phyloP scores from a whole-genome alignment of 2,113 vertebrate genomes.

The Triplophysa siluroides region DNA sequence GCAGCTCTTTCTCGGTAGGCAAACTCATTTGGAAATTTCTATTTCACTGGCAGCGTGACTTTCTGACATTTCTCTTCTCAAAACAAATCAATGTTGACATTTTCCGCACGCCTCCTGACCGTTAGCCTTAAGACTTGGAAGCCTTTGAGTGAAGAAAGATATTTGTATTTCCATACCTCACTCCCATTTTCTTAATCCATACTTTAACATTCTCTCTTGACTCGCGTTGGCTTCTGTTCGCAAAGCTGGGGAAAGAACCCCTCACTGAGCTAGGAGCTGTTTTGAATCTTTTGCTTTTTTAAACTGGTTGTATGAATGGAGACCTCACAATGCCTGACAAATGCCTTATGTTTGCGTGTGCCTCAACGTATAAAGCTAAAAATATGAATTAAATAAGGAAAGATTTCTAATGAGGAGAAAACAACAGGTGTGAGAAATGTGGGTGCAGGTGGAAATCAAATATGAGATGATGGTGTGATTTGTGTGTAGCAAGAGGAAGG shows the following conservation, averaged over 20 bases:
- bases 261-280: neutral
- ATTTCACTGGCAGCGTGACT: slow-evolving; percentile 47
- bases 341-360: slow-evolving; percentile 2
- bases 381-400: slow-evolving; percentile 2
- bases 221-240: slow-evolving; percentile 3
- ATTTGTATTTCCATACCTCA: slow-evolving; percentile 31
- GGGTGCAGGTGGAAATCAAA: slow-evolving; percentile 11
- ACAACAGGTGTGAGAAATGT: slow-evolving; percentile 16
- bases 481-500: slow-evolving; percentile 9
- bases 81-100: slow-evolving; percentile 57
- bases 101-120: slow-evolving; percentile 50
- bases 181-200: slow-evolving; percentile 24
- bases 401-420: slow-evolving; percentile 41
- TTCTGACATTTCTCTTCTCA: slow-evolving; percentile 52
- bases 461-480: slow-evolving; percentile 9
- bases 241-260: slow-evolving; percentile 1
- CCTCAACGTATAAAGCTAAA: slow-evolving; percentile 3
- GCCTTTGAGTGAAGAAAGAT: slow-evolving; percentile 37
- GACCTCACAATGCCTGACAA: neutral
- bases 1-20: slow-evolving; percentile 35
- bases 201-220: slow-evolving; percentile 29
- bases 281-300: slow-evolving; percentile 23
- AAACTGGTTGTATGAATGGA: slow-evolving; percentile 36
- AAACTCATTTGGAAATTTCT: slow-evolving; percentile 51
- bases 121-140: slow-evolving; percentile 31